These are phyloP conservation scores for Geotria australis DNA, from an alignment of 2,797 vertebrate species.

Conservation along the genomic window DNA sequence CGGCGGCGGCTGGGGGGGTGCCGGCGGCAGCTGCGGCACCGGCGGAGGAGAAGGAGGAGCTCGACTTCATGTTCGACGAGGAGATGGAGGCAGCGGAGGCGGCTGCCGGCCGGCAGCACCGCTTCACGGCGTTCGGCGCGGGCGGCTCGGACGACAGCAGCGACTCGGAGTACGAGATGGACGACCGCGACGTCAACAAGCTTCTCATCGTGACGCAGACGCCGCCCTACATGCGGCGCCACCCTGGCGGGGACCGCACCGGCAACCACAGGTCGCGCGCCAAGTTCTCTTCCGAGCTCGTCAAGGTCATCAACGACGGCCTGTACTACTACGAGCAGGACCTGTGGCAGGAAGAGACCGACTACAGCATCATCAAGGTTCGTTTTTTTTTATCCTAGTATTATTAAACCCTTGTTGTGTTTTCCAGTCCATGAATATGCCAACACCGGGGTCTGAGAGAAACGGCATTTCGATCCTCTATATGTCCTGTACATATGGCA, in stretches of 20 bases:
- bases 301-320: slow-evolving; percentile 82
- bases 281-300: slow-evolving; percentile 63
- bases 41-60: slow-evolving; percentile 61
- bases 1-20: too few species aligned
- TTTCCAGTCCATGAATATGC: too few species aligned
- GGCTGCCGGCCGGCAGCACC: slow-evolving; percentile 79
- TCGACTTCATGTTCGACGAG: slow-evolving; percentile 94
- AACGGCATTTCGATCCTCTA: too few species aligned
- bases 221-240: slow-evolving; percentile 71
- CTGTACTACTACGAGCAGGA: slow-evolving; percentile 96
- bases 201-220: slow-evolving; percentile 94
- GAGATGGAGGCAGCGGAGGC: slow-evolving; percentile 26
- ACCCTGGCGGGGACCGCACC: slow-evolving; percentile 75
- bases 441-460: too few species aligned
- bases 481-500: too few species aligned
- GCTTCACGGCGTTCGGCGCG: slow-evolving; percentile 53
- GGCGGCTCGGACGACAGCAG: slow-evolving; percentile 29
- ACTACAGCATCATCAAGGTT: slow-evolving; percentile 95
- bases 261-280: slow-evolving; percentile 67
- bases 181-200: slow-evolving; percentile 84
- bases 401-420: too few species aligned
- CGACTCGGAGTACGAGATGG: slow-evolving; percentile 73
- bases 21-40: too few species aligned
- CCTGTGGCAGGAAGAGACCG: slow-evolving; percentile 81
- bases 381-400: too few species aligned